These are phyloP conservation scores for Poecilus cupreus DNA, from an alignment of 2,888 invertebrate species.

Conservation along the genomic window DNA sequence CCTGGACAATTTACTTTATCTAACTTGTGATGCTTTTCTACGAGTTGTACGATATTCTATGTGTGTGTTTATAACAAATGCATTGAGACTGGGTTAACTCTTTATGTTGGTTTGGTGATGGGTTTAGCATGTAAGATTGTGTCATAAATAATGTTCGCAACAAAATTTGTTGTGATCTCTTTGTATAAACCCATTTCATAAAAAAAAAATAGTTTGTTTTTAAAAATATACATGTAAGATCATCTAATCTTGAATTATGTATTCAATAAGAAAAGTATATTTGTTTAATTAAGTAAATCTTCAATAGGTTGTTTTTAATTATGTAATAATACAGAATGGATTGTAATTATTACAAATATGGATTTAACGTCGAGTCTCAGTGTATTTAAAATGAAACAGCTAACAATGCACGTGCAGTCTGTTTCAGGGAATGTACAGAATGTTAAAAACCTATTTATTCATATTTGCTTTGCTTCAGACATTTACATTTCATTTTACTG, in stretches of 20 bases:
- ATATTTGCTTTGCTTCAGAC: not conserved
- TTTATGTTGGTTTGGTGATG: not conserved
- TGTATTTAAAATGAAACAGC: constrained; percentile 11
- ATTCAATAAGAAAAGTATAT: no score
- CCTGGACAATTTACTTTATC: no score
- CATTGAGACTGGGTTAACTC: constrained; percentile 10
- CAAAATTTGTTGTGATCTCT: no score
- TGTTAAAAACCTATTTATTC: not conserved
- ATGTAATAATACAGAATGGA: no score
- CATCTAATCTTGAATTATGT: no score
- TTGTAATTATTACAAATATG: not conserved
- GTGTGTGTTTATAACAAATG: not conserved
- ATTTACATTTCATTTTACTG: not conserved
- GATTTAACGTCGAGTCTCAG: not conserved
- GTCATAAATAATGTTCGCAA: no score
- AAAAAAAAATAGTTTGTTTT: no score
- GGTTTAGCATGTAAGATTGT: not conserved
- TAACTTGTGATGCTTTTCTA: not conserved
- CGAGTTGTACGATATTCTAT: not conserved
- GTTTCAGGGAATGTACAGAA: constrained; percentile 29
- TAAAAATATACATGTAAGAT: no score
- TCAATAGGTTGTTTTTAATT: no score
- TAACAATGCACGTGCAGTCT: constrained; percentile 32
- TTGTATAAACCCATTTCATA: no score
- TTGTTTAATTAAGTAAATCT: no score